Base-by-base conservation (phyloP, 2,113 vertebrate genomes). In the Xiphophorus hellerii region DNA sequence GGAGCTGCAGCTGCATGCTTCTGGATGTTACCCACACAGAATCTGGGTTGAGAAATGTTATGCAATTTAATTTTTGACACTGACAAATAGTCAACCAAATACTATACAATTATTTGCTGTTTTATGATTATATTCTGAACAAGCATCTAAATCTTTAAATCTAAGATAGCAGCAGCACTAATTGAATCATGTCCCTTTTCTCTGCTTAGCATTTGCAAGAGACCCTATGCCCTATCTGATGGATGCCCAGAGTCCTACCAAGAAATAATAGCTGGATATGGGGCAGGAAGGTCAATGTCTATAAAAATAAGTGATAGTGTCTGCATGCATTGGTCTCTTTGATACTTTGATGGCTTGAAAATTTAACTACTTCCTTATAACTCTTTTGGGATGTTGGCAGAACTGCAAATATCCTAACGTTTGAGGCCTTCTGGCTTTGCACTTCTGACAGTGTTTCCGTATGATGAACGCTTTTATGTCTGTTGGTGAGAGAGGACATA, bases 381-480 rank as follows among this genome's bases (percentile, higher is more conserved):
- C 31, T 69, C 76, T 37, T 64, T 44, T 66, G 79, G 82, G 85
- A 87, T 73, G 0, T 63, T 67, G 73, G 82, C 74, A 77, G 71
- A 76, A 54, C 39, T 60, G 44, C 78, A 84, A 87, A 80, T 78
- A 82, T 78, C 64, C 80, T 2, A 62, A 33, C 69, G 69, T 82
- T 82, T 61, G 22, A 48, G 66, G 70, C 73, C 76, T 69, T 70
- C 6, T 74, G 62, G 68, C 64, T 77, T 71, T 69, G 68, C 75
- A 86, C 86, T 89, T 92, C 88, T 90, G 88, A 71, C 78, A 77
- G 72, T 79, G 64, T 71, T 71, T 75, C 29, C 67, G 66, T 37
- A 42, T 51, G 69, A 80, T 58, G 61, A 72, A 54, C 31, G 3
- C 28, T 17, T 62, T 69, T 70, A 67, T 33, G 51, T 2, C 60